Conservation (phyloP, 2,797 vertebrate genomes). For the Falco columbarius region DNA sequence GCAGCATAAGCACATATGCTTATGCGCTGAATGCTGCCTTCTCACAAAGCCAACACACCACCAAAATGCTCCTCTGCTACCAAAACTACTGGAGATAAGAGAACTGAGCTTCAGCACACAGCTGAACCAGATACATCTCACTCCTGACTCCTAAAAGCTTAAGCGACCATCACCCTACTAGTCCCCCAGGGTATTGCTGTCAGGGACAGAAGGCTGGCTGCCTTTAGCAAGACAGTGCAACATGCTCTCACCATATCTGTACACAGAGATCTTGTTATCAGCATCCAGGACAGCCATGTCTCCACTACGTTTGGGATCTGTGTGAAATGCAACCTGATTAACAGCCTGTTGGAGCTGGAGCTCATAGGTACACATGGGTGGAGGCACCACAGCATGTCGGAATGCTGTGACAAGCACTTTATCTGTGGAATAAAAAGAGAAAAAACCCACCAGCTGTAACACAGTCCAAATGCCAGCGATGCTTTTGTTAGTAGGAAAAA, state of each 20-base stretch:
- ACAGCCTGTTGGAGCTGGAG: constrained; percentile 82
- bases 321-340: constrained; percentile 88
- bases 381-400: constrained; percentile 88
- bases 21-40: background rate
- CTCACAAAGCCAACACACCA: background rate
- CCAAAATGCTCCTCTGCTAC: background rate
- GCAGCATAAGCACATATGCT: background rate
- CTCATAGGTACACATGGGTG: constrained; percentile 90
- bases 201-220: background rate
- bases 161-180: background rate
- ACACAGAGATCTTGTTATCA: constrained; percentile 82
- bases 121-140: accelerated
- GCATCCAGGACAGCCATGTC: constrained; percentile 86
- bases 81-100: background rate
- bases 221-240: background rate
- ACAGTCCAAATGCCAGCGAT: background rate
- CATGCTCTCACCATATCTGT: constrained; percentile 78
- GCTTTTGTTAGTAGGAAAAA: background rate
- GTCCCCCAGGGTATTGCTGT: background rate
- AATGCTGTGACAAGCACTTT: constrained; percentile 90
- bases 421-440: constrained; percentile 72
- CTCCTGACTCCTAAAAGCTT: background rate
- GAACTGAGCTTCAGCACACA: background rate
- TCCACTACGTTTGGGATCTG: constrained; percentile 76
- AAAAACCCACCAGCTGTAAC: background rate